phyloP scores from a whole-genome alignment of 2,888 invertebrate species.

The Pogonocherus hispidulus region DNA sequence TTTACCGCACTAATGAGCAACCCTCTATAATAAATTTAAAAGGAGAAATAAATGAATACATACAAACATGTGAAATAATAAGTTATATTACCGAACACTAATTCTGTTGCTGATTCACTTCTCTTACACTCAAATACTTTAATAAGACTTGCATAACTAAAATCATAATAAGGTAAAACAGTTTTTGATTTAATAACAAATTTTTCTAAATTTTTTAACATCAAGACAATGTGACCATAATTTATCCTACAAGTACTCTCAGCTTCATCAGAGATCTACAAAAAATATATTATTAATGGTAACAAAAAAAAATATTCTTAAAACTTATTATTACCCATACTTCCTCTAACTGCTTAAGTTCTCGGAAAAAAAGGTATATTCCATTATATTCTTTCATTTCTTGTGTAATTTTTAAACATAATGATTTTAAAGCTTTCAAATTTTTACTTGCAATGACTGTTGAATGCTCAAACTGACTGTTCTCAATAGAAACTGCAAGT shows the following conservation, averaged over 20 bases:
- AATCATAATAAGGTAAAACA: constrained; percentile 47
- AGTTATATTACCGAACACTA: constrained; percentile 39
- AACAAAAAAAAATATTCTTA: no score
- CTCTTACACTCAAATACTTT: constrained; percentile 47
- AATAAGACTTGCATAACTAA: constrained; percentile 45
- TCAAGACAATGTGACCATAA: constrained; percentile 43
- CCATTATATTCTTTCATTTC: constrained; percentile 25
- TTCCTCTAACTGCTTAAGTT: constrained; percentile 37
- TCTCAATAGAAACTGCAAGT: constrained; percentile 38
- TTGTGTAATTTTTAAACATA: constrained; percentile 34
- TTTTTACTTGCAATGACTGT: constrained; percentile 19
- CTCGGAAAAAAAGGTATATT: constrained; percentile 31
- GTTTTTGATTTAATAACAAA: constrained; percentile 51
- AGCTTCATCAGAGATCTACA: constrained; percentile 35
- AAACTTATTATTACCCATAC: constrained; percentile 38
- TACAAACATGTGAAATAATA: no score
- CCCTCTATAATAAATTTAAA: no score
- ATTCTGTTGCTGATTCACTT: constrained; percentile 33
- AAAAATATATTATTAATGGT: constrained; percentile 10
- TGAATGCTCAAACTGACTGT: constrained; percentile 29
- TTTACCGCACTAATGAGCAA: no score
- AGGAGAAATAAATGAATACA: no score
- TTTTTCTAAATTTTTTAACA: constrained; percentile 46
- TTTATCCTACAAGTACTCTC: constrained; percentile 30
- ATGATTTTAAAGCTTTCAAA: constrained; percentile 27